These are phyloP conservation scores for Urosaurus nigricauda DNA, from an alignment of 2,797 vertebrate species.

Conservation along the genomic window DNA sequence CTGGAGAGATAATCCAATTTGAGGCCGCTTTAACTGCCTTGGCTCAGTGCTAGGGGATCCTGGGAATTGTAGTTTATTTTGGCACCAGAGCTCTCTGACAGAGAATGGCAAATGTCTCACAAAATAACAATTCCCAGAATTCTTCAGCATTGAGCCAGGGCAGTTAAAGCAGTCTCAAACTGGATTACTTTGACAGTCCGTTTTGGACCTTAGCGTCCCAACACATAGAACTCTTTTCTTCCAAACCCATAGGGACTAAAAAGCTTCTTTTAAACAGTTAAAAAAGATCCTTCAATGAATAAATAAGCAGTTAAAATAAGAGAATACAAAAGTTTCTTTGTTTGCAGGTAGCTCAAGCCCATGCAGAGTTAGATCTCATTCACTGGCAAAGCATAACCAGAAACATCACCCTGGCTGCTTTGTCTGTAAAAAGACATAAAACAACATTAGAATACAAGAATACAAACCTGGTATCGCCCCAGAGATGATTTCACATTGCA, in stretches of 20 bases:
- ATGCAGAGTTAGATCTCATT: not conserved
- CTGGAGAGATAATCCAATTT: too few species aligned
- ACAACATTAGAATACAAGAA: constrained; percentile 21
- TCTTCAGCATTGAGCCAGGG: too few species aligned
- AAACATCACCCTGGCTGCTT: not conserved
- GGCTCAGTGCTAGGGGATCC: too few species aligned
- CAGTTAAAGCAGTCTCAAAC: too few species aligned
- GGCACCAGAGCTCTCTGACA: too few species aligned
- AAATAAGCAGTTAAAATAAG: not conserved
- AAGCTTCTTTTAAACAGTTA: not conserved
- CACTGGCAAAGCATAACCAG: not conserved
- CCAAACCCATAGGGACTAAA: not conserved
- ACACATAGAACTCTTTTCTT: not conserved
- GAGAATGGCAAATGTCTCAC: too few species aligned
- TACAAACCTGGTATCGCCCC: constrained; percentile 87
- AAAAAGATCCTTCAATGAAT: not conserved
- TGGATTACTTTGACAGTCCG: too few species aligned
- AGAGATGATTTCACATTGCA: constrained; percentile 83
- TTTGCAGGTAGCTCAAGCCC: not conserved
- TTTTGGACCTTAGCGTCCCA: not conserved
- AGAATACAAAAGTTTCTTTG: not conserved
- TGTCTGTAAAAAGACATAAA: constrained; percentile 8
- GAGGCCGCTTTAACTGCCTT: too few species aligned
- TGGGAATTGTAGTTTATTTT: too few species aligned
- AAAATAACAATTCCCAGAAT: too few species aligned